Conservation (phyloP, 2,888 invertebrate genomes). For the Pollenia labialis region DNA sequence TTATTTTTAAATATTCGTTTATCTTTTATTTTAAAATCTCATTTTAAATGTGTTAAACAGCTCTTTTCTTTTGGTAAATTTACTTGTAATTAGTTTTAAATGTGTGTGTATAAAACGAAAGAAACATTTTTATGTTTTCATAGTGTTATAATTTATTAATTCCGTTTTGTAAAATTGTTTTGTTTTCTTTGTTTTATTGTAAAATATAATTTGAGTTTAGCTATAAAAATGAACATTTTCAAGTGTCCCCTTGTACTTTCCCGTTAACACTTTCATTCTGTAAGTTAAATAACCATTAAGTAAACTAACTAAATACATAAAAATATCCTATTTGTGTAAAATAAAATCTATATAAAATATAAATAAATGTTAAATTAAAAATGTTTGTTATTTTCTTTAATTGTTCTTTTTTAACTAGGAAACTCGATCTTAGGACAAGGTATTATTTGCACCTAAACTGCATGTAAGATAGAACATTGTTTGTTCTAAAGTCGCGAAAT, state of each 20-base stretch:
- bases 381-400: not conserved
- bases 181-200: slow-evolving; percentile 5
- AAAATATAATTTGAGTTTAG: slow-evolving; percentile 21
- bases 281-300: slow-evolving; percentile 23
- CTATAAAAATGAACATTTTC: slow-evolving; percentile 10
- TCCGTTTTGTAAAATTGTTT: slow-evolving; percentile 24
- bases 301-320: slow-evolving; percentile 23
- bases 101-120: slow-evolving; percentile 4
- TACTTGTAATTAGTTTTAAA: slow-evolving; percentile 31
- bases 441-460: too few relatives aligned
- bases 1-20: not conserved
- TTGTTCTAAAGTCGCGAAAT: too few relatives aligned
- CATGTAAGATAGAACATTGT: not conserved
- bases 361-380: slow-evolving; percentile 10
- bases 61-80: not conserved
- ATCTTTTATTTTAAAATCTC: not conserved
- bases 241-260: too few relatives aligned
- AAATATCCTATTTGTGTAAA: slow-evolving; percentile 58
- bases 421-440: not conserved
- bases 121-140: not conserved
- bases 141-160: slow-evolving; percentile 13
- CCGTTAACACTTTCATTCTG: slow-evolving; percentile 20
- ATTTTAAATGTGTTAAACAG: not conserved
- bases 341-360: slow-evolving; percentile 17
- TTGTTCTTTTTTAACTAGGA: not conserved